Percentiles rank a stretch among this genome's conserved stretches.
phyloP scores from a whole-genome alignment of 2,888 invertebrate genomes.

The Agrotis ipsilon region DNA sequence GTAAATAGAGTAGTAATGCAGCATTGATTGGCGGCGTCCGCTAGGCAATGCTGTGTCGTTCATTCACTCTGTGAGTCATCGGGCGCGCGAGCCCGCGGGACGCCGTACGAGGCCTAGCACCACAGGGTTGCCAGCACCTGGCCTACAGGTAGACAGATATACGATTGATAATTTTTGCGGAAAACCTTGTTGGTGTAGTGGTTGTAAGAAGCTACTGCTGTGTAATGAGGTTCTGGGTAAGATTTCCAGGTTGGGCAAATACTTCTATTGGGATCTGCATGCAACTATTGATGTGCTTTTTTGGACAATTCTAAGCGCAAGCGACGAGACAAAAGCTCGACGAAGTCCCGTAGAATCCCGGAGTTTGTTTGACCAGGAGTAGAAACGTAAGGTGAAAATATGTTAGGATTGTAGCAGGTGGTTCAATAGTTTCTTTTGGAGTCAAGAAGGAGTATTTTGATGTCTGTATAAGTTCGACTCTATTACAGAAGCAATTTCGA shows the following conservation, averaged over 20 bases:
- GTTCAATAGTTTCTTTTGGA: no score
- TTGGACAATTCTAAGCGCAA: no score
- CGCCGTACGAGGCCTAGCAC: conserved; percentile 57
- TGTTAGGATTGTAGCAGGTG: no score
- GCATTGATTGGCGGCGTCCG: conserved; percentile 63
- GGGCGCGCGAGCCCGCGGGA: conserved; percentile 59
- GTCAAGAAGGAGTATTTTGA: no score
- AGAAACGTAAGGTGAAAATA: no score
- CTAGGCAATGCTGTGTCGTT: conserved; percentile 46
- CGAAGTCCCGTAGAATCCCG: no score
- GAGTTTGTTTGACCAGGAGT: no score
- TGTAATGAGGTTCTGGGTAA: not conserved
- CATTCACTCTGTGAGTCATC: conserved; percentile 62
- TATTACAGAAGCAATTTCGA: no score
- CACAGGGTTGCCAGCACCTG: conserved; percentile 41
- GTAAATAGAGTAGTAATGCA: conserved; percentile 67
- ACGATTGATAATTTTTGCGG: not conserved
- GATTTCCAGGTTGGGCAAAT: not conserved
- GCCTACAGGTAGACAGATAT: not conserved
- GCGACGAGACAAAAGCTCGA: no score
- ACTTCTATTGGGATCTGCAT: not conserved
- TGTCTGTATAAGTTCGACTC: no score
- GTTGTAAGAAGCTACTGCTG: not conserved
- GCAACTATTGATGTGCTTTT: no score
- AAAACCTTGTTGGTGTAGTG: not conserved